Evolutionary conservation across 2,797 vertebrate genomes (phyloP), one percentile per base, ranked within the genome.

Genomic region (Gymnodraco acuticeps): DNA sequence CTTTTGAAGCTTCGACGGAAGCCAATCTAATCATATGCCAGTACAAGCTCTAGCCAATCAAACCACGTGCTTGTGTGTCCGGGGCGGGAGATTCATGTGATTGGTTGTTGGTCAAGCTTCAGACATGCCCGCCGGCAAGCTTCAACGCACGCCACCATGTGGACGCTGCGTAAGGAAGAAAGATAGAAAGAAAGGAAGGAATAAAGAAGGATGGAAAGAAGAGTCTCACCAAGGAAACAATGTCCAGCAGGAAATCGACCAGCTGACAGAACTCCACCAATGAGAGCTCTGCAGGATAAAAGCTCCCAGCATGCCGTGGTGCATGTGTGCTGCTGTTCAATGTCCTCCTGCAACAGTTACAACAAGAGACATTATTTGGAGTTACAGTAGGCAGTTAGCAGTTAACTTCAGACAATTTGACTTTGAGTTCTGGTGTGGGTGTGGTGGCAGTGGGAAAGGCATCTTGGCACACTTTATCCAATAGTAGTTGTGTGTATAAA

Each of bases 221-320:
- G 3, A 75, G 10, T 72, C 97, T 97, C 96, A 99, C 98, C 98
- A 99, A 95, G 90, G 98, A 99, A 80, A 99, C 98, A 71, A 99
- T 98, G 93, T 99, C 98, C 95, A 99, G 92, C 63, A 99, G 96
- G 94, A 99, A 99, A 94, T 99, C 98, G 58, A 99, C 97, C 83
- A 99, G 93, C 82, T 97, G 95, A 94, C 97, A 99, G 93, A 99
- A 99, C 91, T 96, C 98, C 87, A 96, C 95, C 89, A 99, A 92
- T 38, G 96, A 96, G 63, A 96, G 95, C 43, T 96, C 96, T 70
- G 95, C 89, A 7, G 94, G 89, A 42, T 96, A 95, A 71, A 73
- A 90, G 77, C 88, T 92, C 81, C 94, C 93, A 91, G 91, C 91
- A 82, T 93, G 92, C 64, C 82, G 89, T 9, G 81, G 59, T 78